Conservation (phyloP, 1,140 invertebrate species). For the Drosophila sulfurigaster region DNA sequence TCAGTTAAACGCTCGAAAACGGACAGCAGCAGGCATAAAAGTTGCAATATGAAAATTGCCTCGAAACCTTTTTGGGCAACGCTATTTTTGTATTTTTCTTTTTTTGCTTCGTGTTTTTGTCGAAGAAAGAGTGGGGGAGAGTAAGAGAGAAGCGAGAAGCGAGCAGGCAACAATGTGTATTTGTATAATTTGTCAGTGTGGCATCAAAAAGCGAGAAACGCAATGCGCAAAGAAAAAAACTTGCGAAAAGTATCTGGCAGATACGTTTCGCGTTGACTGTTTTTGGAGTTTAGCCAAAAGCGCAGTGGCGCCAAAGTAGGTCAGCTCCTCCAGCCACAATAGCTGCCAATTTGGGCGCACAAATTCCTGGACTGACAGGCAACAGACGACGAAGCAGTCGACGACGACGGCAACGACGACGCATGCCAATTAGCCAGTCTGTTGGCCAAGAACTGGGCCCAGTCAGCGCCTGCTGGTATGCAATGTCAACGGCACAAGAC, state of each 20-base stretch:
- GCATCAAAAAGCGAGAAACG: conserved; percentile 11
- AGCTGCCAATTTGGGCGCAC: conserved; percentile 77
- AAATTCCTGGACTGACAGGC: conserved; percentile 78
- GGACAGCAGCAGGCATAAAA: conserved; percentile 37
- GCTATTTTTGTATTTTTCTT: not conserved
- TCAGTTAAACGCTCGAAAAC: conserved; percentile 60
- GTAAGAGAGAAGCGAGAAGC: not conserved
- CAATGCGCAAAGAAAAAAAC: not conserved
- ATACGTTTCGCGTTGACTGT: conserved; percentile 44
- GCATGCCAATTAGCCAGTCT: conserved; percentile 71
- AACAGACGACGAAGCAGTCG: conserved; percentile 38
- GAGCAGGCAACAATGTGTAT: conserved; percentile 12
- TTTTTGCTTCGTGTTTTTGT: not conserved
- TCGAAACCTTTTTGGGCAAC: conserved; percentile 42
- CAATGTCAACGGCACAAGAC: conserved; percentile 11
- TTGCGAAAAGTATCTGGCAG: conserved; percentile 31
- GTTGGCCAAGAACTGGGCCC: conserved; percentile 6
- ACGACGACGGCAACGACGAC: conserved; percentile 38
- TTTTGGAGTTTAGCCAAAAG: conserved; percentile 79
- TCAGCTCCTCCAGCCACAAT: conserved; percentile 67
- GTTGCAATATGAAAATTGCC: conserved; percentile 49
- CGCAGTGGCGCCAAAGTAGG: conserved; percentile 74
- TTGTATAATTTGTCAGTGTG: conserved; percentile 38
- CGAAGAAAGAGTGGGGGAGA: not conserved
- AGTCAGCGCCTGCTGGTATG: conserved; percentile 44